A percentile compares a stretch with the other conserved stretches of the same genome.
phyloP scores from a whole-genome alignment of 2,797 vertebrate genomes.

The Todus mexicanus region DNA sequence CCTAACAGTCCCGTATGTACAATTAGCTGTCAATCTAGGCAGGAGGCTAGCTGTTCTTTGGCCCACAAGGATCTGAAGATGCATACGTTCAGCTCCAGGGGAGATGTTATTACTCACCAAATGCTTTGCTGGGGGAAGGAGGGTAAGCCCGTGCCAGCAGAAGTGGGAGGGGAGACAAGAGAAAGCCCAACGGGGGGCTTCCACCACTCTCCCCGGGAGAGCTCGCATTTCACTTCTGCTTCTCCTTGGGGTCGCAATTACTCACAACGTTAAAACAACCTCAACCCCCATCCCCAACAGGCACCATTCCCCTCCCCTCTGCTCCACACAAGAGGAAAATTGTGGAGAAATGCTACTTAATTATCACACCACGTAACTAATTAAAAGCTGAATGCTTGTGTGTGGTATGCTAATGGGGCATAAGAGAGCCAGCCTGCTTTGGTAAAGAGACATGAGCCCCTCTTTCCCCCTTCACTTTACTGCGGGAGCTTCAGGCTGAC shows the following conservation, averaged over 20 bases:
- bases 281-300: constrained; percentile 47
- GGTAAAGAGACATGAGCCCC: constrained; percentile 56
- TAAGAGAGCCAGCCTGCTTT: constrained; percentile 68
- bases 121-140: background rate
- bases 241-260: constrained; percentile 72
- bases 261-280: constrained; percentile 53
- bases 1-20: background rate
- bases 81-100: background rate
- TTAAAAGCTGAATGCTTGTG: constrained; percentile 73
- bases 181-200: background rate
- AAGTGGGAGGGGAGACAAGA: background rate
- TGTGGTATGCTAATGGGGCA: constrained; percentile 76
- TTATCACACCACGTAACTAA: constrained; percentile 79
- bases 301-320: constrained; percentile 5
- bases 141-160: background rate
- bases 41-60: background rate
- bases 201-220: background rate
- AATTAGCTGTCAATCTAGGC: constrained; percentile 4
- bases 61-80: background rate
- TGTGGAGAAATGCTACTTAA: constrained; percentile 74
- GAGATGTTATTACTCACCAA: background rate
- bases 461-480: constrained; percentile 64
- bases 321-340: constrained; percentile 62
- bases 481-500: constrained; percentile 59
- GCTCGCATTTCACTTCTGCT: constrained; percentile 28